Evolutionary conservation across 2,113 vertebrate species (phyloP).

Genomic region (Bungarus multicinctus): DNA sequence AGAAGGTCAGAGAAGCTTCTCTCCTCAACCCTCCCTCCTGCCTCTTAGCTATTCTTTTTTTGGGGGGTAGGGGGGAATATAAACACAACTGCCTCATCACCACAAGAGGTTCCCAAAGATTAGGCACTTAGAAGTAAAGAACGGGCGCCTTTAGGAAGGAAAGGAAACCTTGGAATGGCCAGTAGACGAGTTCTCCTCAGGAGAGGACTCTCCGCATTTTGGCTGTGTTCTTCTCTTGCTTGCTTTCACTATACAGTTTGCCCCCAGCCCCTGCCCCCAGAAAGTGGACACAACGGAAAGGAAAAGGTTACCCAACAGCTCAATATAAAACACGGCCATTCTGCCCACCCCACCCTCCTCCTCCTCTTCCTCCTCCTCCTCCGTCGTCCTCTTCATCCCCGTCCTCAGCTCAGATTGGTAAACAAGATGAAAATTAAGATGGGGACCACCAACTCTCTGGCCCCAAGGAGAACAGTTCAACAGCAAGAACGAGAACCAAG

Average conservation of each 20-base stretch:
- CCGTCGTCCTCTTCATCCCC: constrained; percentile 5
- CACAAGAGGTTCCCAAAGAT: constrained; percentile 80
- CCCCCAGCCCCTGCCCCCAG: constrained; percentile 51
- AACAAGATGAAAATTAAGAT: constrained; percentile 65
- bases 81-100: constrained; percentile 72
- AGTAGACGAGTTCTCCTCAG: constrained; percentile 68
- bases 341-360: neutral
- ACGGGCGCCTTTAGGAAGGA: constrained; percentile 77
- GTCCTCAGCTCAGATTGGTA: constrained; percentile 64
- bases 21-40: constrained; percentile 12
- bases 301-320: constrained; percentile 72
- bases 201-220: constrained; percentile 21
- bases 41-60: constrained; percentile 41
- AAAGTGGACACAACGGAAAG: constrained; percentile 79
- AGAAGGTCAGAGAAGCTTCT: neutral
- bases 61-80: constrained; percentile 52
- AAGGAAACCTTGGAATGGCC: constrained; percentile 73
- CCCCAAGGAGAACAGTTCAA: constrained; percentile 45
- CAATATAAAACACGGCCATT: constrained; percentile 65
- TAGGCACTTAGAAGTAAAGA: constrained; percentile 93
- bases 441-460: constrained; percentile 43
- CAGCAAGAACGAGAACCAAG: constrained; percentile 58
- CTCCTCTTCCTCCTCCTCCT: neutral
- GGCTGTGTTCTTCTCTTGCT: constrained; percentile 49
- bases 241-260: constrained; percentile 71